Evolutionary conservation across 2,797 vertebrate species (phyloP).

Genomic region (Lates japonicus): DNA sequence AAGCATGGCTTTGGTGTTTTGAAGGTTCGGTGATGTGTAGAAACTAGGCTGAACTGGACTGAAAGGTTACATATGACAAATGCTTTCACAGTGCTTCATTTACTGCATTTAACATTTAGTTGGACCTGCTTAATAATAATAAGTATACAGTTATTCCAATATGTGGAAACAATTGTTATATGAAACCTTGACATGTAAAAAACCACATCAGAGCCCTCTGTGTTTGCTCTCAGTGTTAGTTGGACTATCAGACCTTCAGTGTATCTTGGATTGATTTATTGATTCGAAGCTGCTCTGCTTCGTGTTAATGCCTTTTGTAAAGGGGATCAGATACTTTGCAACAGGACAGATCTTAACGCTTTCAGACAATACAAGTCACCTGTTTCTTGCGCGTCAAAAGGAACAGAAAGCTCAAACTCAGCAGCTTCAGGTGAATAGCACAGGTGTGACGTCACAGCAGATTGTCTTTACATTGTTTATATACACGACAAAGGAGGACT

Average conservation of each 20-base stretch:
- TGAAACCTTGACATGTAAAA: too few species aligned
- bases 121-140: too few species aligned
- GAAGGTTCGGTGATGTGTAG: too few species aligned
- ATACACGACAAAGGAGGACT: conserved; percentile 18
- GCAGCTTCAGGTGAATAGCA: conserved; percentile 18
- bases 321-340: not conserved
- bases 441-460: conserved; percentile 35
- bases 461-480: conserved; percentile 43
- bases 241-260: not conserved
- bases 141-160: too few species aligned
- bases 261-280: not conserved
- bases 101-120: not conserved
- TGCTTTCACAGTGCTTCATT: too few species aligned
- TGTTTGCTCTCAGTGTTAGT: not conserved
- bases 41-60: too few species aligned
- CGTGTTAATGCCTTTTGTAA: conserved; percentile 17
- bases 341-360: conserved; percentile 5
- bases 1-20: too few species aligned
- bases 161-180: too few species aligned
- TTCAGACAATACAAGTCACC: conserved; percentile 20
- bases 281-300: not conserved
- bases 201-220: not conserved
- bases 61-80: too few species aligned
- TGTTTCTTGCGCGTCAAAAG: conserved; percentile 12
- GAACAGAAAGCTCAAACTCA: conserved; percentile 8